These are phyloP conservation scores for Eupeodes latifasciatus DNA, from an alignment of 2,888 invertebrate species.

Conservation along the genomic window DNA sequence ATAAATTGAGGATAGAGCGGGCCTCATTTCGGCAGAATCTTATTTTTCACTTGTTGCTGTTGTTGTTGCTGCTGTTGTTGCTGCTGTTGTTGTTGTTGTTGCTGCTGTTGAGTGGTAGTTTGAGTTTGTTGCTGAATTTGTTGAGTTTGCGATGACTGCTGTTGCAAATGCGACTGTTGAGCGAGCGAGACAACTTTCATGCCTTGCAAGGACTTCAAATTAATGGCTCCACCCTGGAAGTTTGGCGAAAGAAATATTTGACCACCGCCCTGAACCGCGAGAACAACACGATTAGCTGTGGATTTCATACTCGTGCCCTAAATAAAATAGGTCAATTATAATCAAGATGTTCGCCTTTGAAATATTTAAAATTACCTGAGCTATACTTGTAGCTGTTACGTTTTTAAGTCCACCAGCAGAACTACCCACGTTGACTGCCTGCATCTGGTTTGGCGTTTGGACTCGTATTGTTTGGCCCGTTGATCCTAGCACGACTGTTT, in stretches of 20 bases:
- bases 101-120: constrained; percentile 46
- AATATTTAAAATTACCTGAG: constrained; percentile 48
- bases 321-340: background rate
- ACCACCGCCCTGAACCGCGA: constrained; percentile 86
- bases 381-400: constrained; percentile 51
- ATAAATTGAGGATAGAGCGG: constrained; percentile 5
- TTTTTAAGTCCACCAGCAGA: constrained; percentile 49
- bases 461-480: constrained; percentile 82
- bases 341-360: background rate
- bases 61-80: constrained; percentile 12
- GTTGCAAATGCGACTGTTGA: constrained; percentile 82
- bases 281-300: constrained; percentile 84
- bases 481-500: constrained; percentile 81
- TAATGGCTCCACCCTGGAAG: constrained; percentile 86
- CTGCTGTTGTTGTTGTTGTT: constrained; percentile 39
- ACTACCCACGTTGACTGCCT: constrained; percentile 50
- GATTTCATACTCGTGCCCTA: constrained; percentile 79
- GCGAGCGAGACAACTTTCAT: constrained; percentile 87
- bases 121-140: constrained; percentile 58
- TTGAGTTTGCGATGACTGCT: constrained; percentile 55
- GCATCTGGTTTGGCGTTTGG: constrained; percentile 77
- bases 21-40: constrained; percentile 59
- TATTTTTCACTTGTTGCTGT: constrained; percentile 55
- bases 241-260: constrained; percentile 87
- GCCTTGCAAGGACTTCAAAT: constrained; percentile 87